phyloP scores from a whole-genome alignment of 2,797 vertebrate species.

The Pangasius mekongensis region DNA sequence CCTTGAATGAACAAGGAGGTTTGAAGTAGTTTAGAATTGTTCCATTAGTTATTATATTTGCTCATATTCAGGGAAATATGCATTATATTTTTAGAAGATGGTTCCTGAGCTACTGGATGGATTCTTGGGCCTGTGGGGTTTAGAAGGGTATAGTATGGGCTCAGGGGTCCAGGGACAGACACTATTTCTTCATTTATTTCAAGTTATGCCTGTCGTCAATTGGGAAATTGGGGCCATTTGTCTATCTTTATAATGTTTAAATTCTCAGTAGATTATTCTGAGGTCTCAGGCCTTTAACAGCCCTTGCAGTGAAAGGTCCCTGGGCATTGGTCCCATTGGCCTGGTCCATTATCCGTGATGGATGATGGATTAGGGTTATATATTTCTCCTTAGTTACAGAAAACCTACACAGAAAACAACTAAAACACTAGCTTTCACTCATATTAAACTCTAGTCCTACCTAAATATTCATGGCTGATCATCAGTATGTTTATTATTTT shows the following conservation, averaged over 20 bases:
- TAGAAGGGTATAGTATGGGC: neutral
- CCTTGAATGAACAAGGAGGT: neutral
- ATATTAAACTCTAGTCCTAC: neutral
- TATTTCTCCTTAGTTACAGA: neutral
- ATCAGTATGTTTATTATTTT: neutral
- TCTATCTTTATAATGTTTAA: neutral
- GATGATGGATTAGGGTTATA: conserved; percentile 1
- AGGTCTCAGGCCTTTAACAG: neutral
- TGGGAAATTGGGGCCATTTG: conserved; percentile 4
- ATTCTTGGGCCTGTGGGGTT: neutral
- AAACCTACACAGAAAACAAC: neutral
- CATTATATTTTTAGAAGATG: neutral
- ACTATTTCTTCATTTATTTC: conserved; percentile 16
- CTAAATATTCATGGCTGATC: neutral
- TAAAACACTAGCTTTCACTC: neutral
- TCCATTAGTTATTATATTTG: conserved; percentile 11
- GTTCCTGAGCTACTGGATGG: neutral
- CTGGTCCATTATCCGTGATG: neutral
- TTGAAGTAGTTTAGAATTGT: neutral
- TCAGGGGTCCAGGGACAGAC: neutral
- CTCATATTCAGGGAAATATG: neutral
- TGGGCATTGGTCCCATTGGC: neutral
- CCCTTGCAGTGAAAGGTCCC: neutral
- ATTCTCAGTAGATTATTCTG: conserved; percentile 13
- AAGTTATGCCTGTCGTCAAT: neutral